Percentiles rank a stretch among this genome's conserved stretches.
Conservation (phyloP, 2,797 vertebrate species). For the Cheirogaleus major region DNA sequence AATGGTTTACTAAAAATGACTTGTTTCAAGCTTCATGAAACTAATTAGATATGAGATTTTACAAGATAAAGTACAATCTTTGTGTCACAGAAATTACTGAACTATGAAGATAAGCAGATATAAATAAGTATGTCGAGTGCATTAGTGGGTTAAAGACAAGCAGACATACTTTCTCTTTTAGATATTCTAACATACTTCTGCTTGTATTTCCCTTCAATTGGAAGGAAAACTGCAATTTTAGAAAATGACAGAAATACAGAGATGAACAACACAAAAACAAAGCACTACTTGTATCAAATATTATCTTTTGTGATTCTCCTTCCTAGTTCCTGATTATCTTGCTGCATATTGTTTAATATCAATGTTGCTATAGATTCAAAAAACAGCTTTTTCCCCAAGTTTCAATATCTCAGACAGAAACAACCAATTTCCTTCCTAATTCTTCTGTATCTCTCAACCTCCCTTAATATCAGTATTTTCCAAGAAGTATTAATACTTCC, state of each 20-base stretch:
- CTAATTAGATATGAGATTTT: slow-evolving; percentile 31
- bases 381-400: background rate
- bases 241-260: background rate
- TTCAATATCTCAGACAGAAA: background rate
- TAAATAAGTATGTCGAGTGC: background rate
- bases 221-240: background rate
- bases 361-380: background rate
- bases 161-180: background rate
- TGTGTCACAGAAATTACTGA: background rate
- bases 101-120: background rate
- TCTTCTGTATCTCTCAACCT: background rate
- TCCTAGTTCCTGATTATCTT: background rate
- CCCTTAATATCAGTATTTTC: background rate
- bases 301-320: background rate
- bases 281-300: background rate
- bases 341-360: background rate
- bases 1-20: slow-evolving; percentile 1
- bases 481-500: background rate
- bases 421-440: background rate
- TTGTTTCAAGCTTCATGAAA: slow-evolving; percentile 36
- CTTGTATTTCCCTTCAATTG: background rate
- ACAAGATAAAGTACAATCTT: background rate
- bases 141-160: background rate
- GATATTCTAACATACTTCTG: background rate
- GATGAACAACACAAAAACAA: background rate